Base-by-base conservation (phyloP, 1,140 invertebrate species). In the Epicauta chinensis region DNA sequence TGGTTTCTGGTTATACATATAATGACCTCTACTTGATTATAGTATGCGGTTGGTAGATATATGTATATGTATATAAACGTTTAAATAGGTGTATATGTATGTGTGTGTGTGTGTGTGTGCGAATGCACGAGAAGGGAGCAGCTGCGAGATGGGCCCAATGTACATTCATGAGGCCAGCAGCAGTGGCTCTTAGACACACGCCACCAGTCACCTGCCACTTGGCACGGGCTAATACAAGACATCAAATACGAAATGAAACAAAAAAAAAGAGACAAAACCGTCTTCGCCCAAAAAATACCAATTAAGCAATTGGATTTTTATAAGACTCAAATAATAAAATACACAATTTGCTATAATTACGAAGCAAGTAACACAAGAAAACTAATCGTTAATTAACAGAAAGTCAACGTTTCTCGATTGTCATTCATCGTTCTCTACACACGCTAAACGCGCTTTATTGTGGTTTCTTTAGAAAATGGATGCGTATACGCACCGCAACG, bases 151-250 rank as follows among this genome's bases (percentile, higher is more conserved):
- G 61, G 61, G 58, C 61, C 53, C 23, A 59, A 53, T 23, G 51
- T 55, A 57, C 60, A 63, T 63, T 63, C 59, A 61, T 63, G 59
- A 61, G 59, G 55, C 39, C 37, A 44, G 55, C 54, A 51, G 47
- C 38, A 37, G 53, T 43, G 16, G 45, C 42, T 55, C 41, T 51
- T 47, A 55, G 62, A 63, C 62, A 63, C 62, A 61, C 59, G 62
- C 62, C 60, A 58, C 52, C 51, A 64, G 58, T 58, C 62, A 62
- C 60, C 60, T 60, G 60, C 60, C 60, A 49, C 55, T 59, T 55
- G 55, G 56, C 61, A 61, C 58, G 61, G 54, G 59, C 52, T 55
- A 45, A 23, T 41, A 39, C 52, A 43, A 53, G 35, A 14, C 56
- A 51, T 58, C 51, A 57, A 60, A 58, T 55, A 58, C n/a, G n/a